Evolutionary conservation across 2,113 vertebrate genomes (phyloP).

Genomic region (Anser cygnoides): DNA sequence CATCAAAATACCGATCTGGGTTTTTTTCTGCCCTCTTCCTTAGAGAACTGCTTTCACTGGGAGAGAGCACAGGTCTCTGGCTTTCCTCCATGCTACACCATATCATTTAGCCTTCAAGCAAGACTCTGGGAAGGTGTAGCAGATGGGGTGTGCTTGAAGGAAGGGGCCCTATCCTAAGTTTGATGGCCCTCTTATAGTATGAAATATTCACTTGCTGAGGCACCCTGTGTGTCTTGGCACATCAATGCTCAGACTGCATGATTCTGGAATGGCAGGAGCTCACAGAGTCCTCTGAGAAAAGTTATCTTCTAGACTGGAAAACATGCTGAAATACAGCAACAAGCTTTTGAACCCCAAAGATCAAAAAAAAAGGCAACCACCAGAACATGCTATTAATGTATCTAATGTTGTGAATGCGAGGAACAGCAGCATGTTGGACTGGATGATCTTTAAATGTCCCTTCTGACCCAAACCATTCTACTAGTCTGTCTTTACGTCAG

Average conservation of each 20-base stretch:
- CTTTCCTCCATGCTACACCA: background rate
- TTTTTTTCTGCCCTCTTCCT: background rate
- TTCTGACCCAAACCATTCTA: background rate
- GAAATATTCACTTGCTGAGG: background rate
- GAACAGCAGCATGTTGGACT: background rate
- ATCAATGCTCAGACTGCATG: background rate
- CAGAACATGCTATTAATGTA: background rate
- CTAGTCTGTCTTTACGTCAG: background rate
- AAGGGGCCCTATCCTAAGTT: background rate
- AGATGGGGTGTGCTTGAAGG: background rate
- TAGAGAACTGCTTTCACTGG: background rate
- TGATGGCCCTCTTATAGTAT: background rate
- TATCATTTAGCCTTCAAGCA: background rate
- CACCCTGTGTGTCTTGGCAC: background rate
- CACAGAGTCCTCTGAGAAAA: background rate
- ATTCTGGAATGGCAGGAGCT: background rate
- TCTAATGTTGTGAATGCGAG: background rate
- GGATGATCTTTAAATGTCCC: background rate
- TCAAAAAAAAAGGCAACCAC: background rate
- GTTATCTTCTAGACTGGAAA: background rate
- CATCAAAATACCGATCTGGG: background rate
- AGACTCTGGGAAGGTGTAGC: background rate
- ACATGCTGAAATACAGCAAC: background rate
- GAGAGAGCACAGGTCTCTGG: background rate
- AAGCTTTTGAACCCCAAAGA: background rate